Base-by-base conservation (phyloP, 1,140 invertebrate species). In the Trichonephila clavata region DNA sequence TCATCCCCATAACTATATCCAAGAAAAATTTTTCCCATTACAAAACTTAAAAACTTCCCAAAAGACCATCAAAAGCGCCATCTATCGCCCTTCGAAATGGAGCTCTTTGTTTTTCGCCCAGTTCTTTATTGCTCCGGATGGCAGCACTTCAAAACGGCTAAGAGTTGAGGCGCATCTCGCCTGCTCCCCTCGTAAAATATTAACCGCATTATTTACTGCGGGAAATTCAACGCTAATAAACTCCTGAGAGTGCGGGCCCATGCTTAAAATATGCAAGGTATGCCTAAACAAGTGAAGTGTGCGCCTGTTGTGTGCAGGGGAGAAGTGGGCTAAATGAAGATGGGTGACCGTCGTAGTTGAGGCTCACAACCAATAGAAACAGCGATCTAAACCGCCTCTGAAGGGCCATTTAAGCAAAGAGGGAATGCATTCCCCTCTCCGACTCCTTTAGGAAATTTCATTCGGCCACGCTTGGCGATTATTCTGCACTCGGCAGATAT, bases 211-310 rank as follows among this genome's bases (percentile, higher is more conserved):
- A 93, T 88, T 80, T 93, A 61, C 65, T 77, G 89, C 43, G 63
- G 71, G 77, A 91, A 91, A 90, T 50, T 32, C 32, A 61, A 80
- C 68, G 88, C 88, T 80, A 57, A 77, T 91, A 91, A 91, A 60
- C 39, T 27, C 24, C 60, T 63, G 21, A 8, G 59, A 80, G 27
- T 27, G 65, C 16, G 65, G 32, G 57, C 21, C 57, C 89, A 32
- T 20, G 87, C 24, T 68, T 93, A 93, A 93, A 93, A 93, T 93
- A 93, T 93, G 92, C 92, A 93, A 88, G 71, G 57, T 71, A 86
- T 86, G 83, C 59, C 39, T 60, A 86, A 81, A 27, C 91, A 71
- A 21, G 43, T 80, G 65, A 27, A 68, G 65, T 68, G 59, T 27
- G 65, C 88, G 27, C 68, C 60, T 68, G 86, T 88, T 88, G 61